Evolutionary conservation across 2,888 invertebrate genomes (phyloP), one percentile per base, ranked within the genome.

Genomic region (Hoplodrina blanda): DNA sequence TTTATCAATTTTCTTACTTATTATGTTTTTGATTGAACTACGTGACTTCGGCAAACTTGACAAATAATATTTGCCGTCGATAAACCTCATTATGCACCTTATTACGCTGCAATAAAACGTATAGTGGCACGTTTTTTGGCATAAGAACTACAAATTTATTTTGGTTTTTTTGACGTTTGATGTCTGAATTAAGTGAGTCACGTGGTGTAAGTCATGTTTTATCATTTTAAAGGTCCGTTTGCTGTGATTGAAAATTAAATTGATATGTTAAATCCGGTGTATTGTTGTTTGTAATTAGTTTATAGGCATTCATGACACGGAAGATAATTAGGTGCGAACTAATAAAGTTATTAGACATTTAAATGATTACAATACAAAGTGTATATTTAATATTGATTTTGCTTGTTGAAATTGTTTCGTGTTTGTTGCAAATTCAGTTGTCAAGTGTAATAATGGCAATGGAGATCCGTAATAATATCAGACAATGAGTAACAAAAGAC

Each of bases 1-100:
- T 85, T 80, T 75, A 80, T 73, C 69, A 61, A 79, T 85, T 85
- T 84, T 76, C 76, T 85, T 59, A 69, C 65, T 72, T 82, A 82
- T 69, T 84, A 80, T 69, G 54, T 80, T 85, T 84, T 68, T 74
- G 82, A 84, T 84, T 85, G 76, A 66, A 76, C 69, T 85, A 84
- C 84, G 84, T 84, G 84, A 84, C 86, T 81, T n/a, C 52, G 61
- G 52, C 33, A 41, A 56, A 62, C 59, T 67, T 8, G 30, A 54
- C 62, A 68, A 56, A 65, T 33, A 54, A 64, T 69, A 71, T 80
- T 78, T 76, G 20, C 69, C 10, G 54, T 60, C 62, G 33, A 68
- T 57, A 62, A 75, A 81, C 65, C 30, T 62, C 59, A 76, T 62
- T 76, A 65, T 73, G 56, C 49, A 44, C 72, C 73, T 64, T 85